Percentiles rank a stretch among this genome's conserved stretches.
Conservation (phyloP, 2,797 vertebrate genomes). For the Chelon labrosus region DNA sequence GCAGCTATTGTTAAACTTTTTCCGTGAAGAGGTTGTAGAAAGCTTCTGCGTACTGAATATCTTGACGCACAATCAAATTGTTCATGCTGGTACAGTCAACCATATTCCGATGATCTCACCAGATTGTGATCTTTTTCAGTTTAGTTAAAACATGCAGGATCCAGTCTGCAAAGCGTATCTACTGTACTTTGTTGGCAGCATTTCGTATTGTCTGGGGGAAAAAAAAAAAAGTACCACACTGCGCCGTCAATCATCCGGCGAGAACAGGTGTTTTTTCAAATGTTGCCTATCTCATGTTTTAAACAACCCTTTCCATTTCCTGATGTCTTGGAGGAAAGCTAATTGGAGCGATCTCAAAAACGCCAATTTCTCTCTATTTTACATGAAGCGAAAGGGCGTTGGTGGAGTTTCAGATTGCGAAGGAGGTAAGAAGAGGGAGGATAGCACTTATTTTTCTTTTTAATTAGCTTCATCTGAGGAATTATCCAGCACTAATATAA, state of each 20-base stretch:
- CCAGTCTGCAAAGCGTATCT: slow-evolving; percentile 9
- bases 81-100: slow-evolving; percentile 37
- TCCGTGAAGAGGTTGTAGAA: slow-evolving; percentile 13
- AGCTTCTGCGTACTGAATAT: slow-evolving; percentile 2
- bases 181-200: slow-evolving; percentile 14
- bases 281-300: background rate
- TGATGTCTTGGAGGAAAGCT: slow-evolving; percentile 19
- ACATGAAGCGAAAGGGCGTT: slow-evolving; percentile 37
- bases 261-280: slow-evolving; percentile 37
- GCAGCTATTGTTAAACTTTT: slow-evolving; percentile 3
- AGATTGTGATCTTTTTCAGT: slow-evolving; percentile 20
- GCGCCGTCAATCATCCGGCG: slow-evolving; percentile 41
- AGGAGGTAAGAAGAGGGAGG: slow-evolving; percentile 73
- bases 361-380: slow-evolving; percentile 5
- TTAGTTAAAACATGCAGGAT: slow-evolving; percentile 52
- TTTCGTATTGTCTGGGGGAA: slow-evolving; percentile 19
- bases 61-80: slow-evolving; percentile 11
- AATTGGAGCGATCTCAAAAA: slow-evolving; percentile 22
- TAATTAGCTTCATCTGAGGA: slow-evolving; percentile 89
- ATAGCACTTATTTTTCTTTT: slow-evolving; percentile 83
- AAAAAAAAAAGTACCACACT: slow-evolving; percentile 33
- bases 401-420: slow-evolving; percentile 57
- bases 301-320: slow-evolving; percentile 28
- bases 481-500: slow-evolving; percentile 88
- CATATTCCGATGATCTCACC: slow-evolving; percentile 23